A percentile compares a stretch with the other conserved stretches of the same genome.
Conservation (phyloP, 2,797 vertebrate species). For the Pristis pectinata region DNA sequence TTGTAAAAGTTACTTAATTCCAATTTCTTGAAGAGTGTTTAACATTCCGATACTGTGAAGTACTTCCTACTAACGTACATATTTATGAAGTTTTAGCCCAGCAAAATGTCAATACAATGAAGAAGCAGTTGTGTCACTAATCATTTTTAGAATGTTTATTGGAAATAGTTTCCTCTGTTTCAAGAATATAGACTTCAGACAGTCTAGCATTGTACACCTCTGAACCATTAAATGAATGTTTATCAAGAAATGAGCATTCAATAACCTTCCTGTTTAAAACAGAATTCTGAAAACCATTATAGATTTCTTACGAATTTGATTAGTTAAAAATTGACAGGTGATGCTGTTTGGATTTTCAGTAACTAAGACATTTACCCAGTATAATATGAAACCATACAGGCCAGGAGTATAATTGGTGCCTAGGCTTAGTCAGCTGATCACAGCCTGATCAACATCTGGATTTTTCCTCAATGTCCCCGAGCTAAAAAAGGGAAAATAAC, state of each 20-base stretch:
- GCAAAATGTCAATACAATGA: not conserved
- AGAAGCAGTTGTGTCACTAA: not conserved
- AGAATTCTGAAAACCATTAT: not conserved
- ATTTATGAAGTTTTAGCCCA: not conserved
- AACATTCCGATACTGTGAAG: not conserved
- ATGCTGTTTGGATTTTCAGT: not conserved
- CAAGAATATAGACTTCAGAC: constrained; percentile 13
- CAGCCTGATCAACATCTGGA: not conserved
- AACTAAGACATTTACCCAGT: not conserved
- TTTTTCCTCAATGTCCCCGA: not conserved
- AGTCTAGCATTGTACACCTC: not conserved
- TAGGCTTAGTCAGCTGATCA: not conserved
- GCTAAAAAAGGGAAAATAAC: not conserved
- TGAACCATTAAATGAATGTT: not conserved
- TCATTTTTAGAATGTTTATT: not conserved
- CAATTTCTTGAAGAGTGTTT: not conserved
- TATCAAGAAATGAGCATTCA: not conserved
- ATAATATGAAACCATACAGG: not conserved
- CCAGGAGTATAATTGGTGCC: not conserved
- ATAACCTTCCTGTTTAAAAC: not conserved
- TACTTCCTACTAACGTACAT: not conserved
- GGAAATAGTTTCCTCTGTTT: not conserved
- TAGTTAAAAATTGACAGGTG: not conserved
- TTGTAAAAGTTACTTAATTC: not conserved
- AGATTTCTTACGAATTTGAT: not conserved